These are phyloP conservation scores for Drosophila trichaetosa DNA, from an alignment of 2,888 invertebrate species.

Conservation along the genomic window DNA sequence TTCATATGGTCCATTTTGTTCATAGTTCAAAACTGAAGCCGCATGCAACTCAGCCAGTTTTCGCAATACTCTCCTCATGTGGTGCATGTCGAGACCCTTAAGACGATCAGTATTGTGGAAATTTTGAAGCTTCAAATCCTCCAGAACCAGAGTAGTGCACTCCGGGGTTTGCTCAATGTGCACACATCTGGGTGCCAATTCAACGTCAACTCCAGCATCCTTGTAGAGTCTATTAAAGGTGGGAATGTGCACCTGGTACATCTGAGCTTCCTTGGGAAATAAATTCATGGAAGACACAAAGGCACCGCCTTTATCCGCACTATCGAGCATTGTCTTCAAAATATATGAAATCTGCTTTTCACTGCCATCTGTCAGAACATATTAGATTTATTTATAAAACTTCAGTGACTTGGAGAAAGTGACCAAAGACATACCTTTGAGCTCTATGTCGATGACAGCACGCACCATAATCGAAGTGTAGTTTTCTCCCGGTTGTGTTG, in stretches of 20 bases:
- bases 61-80: constrained; percentile 68
- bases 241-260: constrained; percentile 74
- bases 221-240: constrained; percentile 72
- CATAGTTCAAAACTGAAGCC: constrained; percentile 70
- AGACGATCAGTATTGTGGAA: constrained; percentile 76
- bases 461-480: constrained; percentile 81
- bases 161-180: constrained; percentile 63
- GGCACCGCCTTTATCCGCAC: constrained; percentile 40
- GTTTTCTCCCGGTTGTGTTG: constrained; percentile 82
- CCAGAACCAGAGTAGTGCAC: constrained; percentile 70
- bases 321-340: constrained; percentile 72
- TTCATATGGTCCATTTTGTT: constrained; percentile 66
- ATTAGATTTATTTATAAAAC: neutral
- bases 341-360: constrained; percentile 71
- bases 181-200: constrained; percentile 73
- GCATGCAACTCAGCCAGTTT: constrained; percentile 82
- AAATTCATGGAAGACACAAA: constrained; percentile 64
- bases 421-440: constrained; percentile 65
- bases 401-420: neutral
- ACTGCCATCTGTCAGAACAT: constrained; percentile 51
- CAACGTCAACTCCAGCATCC: constrained; percentile 64
- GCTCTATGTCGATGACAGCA: constrained; percentile 64
- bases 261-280: constrained; percentile 79
- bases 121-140: constrained; percentile 68
- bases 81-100: constrained; percentile 75